Conservation (phyloP, 2,797 vertebrate genomes). For the Pachyuromys duprasi region DNA sequence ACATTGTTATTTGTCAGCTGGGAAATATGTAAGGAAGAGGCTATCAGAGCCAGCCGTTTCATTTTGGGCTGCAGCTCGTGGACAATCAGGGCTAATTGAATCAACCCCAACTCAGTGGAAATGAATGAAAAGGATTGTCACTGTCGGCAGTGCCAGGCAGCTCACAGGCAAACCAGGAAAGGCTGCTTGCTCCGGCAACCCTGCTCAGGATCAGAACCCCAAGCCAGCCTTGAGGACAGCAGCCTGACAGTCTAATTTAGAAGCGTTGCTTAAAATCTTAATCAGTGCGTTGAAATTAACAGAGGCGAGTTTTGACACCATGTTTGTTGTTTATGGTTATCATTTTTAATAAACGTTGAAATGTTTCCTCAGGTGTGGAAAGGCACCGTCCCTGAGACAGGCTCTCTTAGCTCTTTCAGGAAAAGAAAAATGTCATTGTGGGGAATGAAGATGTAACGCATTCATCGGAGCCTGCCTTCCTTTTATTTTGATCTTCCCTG, state of each 20-base stretch:
- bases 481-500: constrained; percentile 89
- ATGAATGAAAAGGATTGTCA: constrained; percentile 86
- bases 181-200: constrained; percentile 70
- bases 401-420: constrained; percentile 65
- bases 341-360: constrained; percentile 89
- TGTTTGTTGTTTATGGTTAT: constrained; percentile 88
- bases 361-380: constrained; percentile 86
- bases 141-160: constrained; percentile 71
- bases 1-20: constrained; percentile 80
- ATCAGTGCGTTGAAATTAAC: constrained; percentile 87
- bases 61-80: constrained; percentile 83
- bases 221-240: constrained; percentile 13
- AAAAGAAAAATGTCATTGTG: constrained; percentile 78
- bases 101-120: constrained; percentile 89
- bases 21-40: constrained; percentile 63
- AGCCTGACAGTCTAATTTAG: constrained; percentile 89
- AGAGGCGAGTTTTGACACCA: constrained; percentile 82
- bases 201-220: constrained; percentile 65
- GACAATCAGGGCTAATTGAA: constrained; percentile 89
- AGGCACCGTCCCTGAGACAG: constrained; percentile 75
- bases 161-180: constrained; percentile 50
- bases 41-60: constrained; percentile 80
- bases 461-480: constrained; percentile 86
- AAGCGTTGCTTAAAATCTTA: constrained; percentile 89
- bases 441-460: constrained; percentile 87